These are phyloP conservation scores for Drosophila repleta DNA, from an alignment of 1,140 invertebrate species.

Conservation along the genomic window DNA sequence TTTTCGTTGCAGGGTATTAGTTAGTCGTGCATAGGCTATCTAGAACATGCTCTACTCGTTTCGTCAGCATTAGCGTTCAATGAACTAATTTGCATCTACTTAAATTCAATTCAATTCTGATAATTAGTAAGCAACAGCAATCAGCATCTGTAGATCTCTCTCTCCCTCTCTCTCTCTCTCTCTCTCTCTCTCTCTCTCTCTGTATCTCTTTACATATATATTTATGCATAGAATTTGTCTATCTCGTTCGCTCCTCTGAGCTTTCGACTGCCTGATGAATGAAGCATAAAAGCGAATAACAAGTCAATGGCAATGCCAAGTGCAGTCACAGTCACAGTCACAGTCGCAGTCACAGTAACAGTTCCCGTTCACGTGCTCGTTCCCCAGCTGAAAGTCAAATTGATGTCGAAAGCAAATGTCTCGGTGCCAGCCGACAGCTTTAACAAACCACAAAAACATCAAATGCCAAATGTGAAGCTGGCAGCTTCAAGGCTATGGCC, in stretches of 20 bases:
- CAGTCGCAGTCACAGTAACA: background rate
- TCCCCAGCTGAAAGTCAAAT: no score
- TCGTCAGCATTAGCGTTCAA: slow-evolving; percentile 29
- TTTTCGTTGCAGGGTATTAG: background rate
- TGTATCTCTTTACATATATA: background rate
- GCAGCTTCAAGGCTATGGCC: slow-evolving; percentile 46
- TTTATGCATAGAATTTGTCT: no score
- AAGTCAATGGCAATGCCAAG: slow-evolving; percentile 2
- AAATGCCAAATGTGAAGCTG: slow-evolving; percentile 66
- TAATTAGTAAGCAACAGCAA: slow-evolving; percentile 13
- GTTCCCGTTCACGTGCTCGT: background rate
- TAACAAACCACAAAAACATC: background rate
- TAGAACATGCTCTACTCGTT: slow-evolving; percentile 4
- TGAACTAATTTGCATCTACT: slow-evolving; percentile 64
- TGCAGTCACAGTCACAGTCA: slow-evolving; percentile 1
- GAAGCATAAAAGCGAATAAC: background rate
- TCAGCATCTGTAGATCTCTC: background rate
- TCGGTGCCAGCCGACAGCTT: background rate
- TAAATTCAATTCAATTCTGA: slow-evolving; percentile 24
- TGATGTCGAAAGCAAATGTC: background rate
- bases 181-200: slow-evolving; percentile 9
- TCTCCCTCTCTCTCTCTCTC: slow-evolving; percentile 3
- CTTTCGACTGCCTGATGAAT: background rate
- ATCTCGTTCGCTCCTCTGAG: background rate
- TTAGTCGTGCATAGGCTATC: background rate